These are phyloP conservation scores for Diabrotica balteata DNA, from an alignment of 2,888 invertebrate species.

Conservation along the genomic window DNA sequence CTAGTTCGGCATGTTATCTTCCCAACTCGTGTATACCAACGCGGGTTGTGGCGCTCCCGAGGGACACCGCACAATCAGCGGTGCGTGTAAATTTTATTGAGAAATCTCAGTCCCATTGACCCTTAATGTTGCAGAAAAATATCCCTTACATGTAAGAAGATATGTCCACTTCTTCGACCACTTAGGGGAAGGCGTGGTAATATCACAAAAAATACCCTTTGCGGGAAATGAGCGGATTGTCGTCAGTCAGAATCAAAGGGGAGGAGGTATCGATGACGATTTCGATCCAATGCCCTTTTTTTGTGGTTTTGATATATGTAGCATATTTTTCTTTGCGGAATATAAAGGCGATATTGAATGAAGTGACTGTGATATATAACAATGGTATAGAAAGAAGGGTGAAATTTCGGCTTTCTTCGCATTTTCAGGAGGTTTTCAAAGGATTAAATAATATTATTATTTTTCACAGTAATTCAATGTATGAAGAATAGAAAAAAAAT, in stretches of 20 bases:
- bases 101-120: conserved; percentile 38
- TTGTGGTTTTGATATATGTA: conserved; percentile 10
- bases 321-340: conserved; percentile 1
- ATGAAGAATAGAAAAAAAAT: no score
- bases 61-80: conserved; percentile 27
- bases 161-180: conserved; percentile 32
- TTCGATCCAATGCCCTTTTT: conserved; percentile 10
- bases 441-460: no score
- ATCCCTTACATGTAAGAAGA: conserved; percentile 29
- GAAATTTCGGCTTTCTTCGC: no score
- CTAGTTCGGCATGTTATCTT: background rate
- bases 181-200: conserved; percentile 30
- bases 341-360: background rate
- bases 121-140: conserved; percentile 38
- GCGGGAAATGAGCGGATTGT: conserved; percentile 21
- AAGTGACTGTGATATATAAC: no score
- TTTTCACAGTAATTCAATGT: no score
- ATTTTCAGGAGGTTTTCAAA: no score
- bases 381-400: no score
- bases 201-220: conserved; percentile 19
- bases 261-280: conserved; percentile 20
- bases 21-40: conserved; percentile 14
- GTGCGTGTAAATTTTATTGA: conserved; percentile 41
- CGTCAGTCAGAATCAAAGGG: conserved; percentile 20
- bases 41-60: conserved; percentile 17